Evolutionary conservation across 2,113 vertebrate species (phyloP).

Genomic region (Otus sunia): DNA sequence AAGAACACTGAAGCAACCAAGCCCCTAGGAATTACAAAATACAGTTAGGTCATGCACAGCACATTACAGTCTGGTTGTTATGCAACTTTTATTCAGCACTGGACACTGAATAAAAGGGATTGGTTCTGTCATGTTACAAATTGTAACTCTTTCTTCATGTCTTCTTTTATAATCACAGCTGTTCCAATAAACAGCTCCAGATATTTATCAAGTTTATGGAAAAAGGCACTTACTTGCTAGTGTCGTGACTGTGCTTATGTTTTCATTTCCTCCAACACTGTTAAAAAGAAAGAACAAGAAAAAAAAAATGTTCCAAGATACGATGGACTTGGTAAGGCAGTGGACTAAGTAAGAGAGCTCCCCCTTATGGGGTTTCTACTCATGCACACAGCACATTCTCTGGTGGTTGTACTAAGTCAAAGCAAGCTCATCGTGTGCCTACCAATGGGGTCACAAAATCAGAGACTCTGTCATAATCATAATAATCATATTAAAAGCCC

Average conservation of each 20-base stretch:
- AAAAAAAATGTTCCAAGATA: background rate
- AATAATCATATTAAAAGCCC: background rate
- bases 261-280: conserved; percentile 75
- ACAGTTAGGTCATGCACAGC: background rate
- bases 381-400: background rate
- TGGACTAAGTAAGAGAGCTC: background rate
- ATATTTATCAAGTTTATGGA: background rate
- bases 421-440: background rate
- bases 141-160: background rate
- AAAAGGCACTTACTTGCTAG: conserved; percentile 73
- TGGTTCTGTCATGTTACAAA: background rate
- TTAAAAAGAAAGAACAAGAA: background rate
- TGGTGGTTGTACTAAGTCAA: background rate
- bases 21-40: background rate
- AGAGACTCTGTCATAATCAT: background rate
- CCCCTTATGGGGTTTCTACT: background rate
- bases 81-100: background rate
- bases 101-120: background rate
- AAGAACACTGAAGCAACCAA: background rate
- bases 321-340: background rate
- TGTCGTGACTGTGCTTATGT: conserved; percentile 68
- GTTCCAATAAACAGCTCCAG: background rate
- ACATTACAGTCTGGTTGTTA: background rate
- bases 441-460: background rate
- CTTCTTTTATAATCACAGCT: background rate